phyloP scores from a whole-genome alignment of 2,797 vertebrate genomes.

The Rhinatrema bivittatum region DNA sequence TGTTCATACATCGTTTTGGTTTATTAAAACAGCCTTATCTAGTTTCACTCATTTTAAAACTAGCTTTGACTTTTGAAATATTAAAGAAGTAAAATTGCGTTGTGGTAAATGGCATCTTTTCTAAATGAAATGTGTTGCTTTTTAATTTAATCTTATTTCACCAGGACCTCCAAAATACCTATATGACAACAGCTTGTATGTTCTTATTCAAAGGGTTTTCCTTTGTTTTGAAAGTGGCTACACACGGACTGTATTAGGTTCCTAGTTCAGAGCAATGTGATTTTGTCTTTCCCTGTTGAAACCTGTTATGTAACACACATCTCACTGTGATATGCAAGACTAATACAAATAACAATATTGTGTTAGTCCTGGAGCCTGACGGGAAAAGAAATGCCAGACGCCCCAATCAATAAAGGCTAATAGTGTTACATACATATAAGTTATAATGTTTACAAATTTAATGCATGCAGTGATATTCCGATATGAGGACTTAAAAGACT shows the following conservation, averaged over 20 bases:
- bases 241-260: too few relatives aligned
- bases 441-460: too few relatives aligned
- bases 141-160: conserved; percentile 15
- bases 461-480: too few relatives aligned
- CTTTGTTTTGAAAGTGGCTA: conserved; percentile 18
- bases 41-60: conserved; percentile 38
- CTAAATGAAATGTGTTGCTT: conserved; percentile 15
- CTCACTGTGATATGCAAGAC: conserved; percentile 41
- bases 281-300: too few relatives aligned
- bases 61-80: conserved; percentile 33
- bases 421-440: too few relatives aligned
- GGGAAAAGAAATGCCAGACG: conserved; percentile 14
- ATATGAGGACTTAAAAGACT: too few relatives aligned
- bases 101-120: conserved; percentile 36
- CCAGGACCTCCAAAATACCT: too few relatives aligned
- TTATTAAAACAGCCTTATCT: conserved; percentile 32
- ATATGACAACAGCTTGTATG: too few relatives aligned
- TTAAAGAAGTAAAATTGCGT: conserved; percentile 26
- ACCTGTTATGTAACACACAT: conserved; percentile 19
- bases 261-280: too few relatives aligned
- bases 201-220: too few relatives aligned
- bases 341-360: conserved; percentile 4
- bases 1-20: conserved; percentile 35
- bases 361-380: conserved; percentile 20
- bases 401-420: too few relatives aligned